phyloP scores from a whole-genome alignment of 2,113 vertebrate genomes.

The Apeltes quadracus region DNA sequence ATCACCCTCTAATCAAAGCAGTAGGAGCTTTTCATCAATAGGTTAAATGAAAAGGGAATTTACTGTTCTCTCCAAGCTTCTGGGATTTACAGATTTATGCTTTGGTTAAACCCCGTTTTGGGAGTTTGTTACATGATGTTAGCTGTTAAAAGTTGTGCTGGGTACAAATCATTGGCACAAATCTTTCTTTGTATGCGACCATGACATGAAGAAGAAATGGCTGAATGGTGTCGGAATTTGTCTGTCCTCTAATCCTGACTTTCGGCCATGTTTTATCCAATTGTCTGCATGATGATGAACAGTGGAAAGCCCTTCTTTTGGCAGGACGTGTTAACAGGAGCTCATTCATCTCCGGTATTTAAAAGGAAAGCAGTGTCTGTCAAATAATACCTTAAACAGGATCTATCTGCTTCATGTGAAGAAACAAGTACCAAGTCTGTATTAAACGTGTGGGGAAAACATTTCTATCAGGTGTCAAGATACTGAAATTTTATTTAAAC shows the following conservation, averaged over 20 bases:
- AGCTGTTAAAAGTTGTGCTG: not conserved
- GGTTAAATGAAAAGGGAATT: not conserved
- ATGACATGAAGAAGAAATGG: not conserved
- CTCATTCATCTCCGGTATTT: constrained; percentile 51
- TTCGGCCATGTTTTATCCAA: constrained; percentile 33
- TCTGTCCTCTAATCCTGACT: constrained; percentile 23
- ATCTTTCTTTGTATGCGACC: not conserved
- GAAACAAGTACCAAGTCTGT: not conserved
- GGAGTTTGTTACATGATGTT: not conserved
- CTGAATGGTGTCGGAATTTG: not conserved
- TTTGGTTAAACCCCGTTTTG: not conserved
- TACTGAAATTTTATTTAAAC: not conserved
- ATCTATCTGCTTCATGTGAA: not conserved
- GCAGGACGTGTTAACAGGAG: constrained; percentile 34
- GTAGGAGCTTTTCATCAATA: too few species aligned
- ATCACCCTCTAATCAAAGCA: not conserved
- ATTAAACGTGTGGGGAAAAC: not conserved
- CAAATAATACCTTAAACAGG: constrained; percentile 7
- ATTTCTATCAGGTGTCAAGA: constrained; percentile 5
- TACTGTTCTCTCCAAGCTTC: not conserved
- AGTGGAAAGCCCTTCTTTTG: constrained; percentile 55
- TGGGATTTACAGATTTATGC: not conserved
- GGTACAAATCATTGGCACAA: not conserved
- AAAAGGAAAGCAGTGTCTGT: constrained; percentile 32
- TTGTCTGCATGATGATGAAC: constrained; percentile 55